Evolutionary conservation across 1,140 invertebrate genomes (phyloP).

Genomic region (Heliconius congener): DNA sequence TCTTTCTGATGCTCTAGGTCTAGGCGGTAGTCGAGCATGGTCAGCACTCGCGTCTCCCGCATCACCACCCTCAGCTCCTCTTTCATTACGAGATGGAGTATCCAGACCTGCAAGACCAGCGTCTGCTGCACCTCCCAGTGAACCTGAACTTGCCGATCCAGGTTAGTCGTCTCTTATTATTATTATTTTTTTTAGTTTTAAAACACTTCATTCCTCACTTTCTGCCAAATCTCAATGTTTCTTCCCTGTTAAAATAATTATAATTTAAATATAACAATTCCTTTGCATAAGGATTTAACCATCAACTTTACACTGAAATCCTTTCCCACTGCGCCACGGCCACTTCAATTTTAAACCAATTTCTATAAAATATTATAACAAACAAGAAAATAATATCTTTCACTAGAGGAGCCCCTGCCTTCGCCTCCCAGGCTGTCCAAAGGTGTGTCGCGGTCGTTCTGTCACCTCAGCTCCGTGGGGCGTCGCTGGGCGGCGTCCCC

Average conservation of each 20-base stretch:
- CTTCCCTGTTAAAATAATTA: too few relatives aligned
- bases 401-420: constrained; percentile 32
- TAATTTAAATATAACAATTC: too few relatives aligned
- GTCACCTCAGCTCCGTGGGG: constrained; percentile 68
- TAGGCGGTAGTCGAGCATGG: constrained; percentile 67
- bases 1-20: constrained; percentile 86
- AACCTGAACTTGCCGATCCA: constrained; percentile 58
- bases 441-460: constrained; percentile 77
- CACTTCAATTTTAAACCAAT: too few relatives aligned
- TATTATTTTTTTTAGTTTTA: not conserved
- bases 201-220: too few relatives aligned
- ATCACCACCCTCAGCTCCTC: constrained; percentile 53
- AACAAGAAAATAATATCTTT: not conserved
- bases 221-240: too few relatives aligned
- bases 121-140: constrained; percentile 60
- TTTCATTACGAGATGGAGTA: constrained; percentile 48
- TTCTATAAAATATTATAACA: too few relatives aligned
- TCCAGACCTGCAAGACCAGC: constrained; percentile 61
- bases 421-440: constrained; percentile 49
- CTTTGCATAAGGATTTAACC: too few relatives aligned
- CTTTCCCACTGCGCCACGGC: too few relatives aligned
- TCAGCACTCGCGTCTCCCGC: constrained; percentile 65
- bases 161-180: constrained; percentile 38
- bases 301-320: too few relatives aligned
- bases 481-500: constrained; percentile 62